Percentiles rank a stretch among this genome's conserved stretches.
These are phyloP conservation scores for Drosophila flavopinicola DNA, from an alignment of 2,888 invertebrate species.

Conservation along the genomic window DNA sequence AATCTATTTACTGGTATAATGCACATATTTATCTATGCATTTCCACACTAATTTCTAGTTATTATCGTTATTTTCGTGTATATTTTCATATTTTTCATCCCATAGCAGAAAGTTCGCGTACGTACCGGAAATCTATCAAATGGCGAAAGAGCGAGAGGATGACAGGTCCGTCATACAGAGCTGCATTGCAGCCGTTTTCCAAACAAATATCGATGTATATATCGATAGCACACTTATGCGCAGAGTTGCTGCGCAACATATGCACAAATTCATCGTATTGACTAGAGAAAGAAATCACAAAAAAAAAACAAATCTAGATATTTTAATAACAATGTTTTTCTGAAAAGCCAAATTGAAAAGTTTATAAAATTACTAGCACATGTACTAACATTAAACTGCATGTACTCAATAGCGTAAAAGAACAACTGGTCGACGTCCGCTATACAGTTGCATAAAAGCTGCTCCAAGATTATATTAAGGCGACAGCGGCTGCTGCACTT, in stretches of 20 bases:
- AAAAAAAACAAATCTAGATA: constrained; percentile 34
- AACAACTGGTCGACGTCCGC: constrained; percentile 12
- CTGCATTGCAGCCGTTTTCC: constrained; percentile 25
- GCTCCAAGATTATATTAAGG: constrained; percentile 24
- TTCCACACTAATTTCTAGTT: constrained; percentile 42
- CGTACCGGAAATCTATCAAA: constrained; percentile 84
- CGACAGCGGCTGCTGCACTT: constrained; percentile 40
- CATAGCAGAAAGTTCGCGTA: constrained; percentile 77
- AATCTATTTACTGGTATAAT: constrained; percentile 11
- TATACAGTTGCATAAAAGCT: constrained; percentile 63
- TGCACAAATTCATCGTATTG: constrained; percentile 23
- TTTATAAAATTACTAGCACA: constrained; percentile 56
- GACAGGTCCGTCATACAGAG: constrained; percentile 51
- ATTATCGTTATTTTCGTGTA: constrained; percentile 31
- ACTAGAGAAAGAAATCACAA: constrained; percentile 43
- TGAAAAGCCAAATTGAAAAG: constrained; percentile 17
- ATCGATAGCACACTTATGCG: constrained; percentile 36
- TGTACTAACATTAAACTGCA: constrained; percentile 32
- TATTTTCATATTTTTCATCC: constrained; percentile 54
- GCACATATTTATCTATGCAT: constrained; percentile 23
- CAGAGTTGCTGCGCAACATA: constrained; percentile 37
- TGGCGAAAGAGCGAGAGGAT: constrained; percentile 83
- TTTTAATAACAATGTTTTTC: constrained; percentile 42
- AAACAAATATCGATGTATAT: background rate
- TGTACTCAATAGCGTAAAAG: constrained; percentile 20